Base-by-base conservation (phyloP, 1,140 invertebrate species). In the Protaetia brevitarsis region DNA sequence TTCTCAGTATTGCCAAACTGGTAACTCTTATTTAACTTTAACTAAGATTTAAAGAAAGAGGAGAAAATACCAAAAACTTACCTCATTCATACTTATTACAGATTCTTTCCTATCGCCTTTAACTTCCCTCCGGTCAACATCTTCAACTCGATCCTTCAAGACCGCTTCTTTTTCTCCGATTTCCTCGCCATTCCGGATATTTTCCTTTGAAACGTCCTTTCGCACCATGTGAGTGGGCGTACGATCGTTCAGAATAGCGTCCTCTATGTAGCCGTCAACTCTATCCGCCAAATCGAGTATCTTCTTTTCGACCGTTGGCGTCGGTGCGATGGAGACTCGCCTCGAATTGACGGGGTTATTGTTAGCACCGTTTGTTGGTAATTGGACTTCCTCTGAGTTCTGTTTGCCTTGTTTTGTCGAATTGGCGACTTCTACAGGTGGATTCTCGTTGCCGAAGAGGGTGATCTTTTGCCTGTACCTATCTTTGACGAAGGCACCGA, bases 381-480 rank as follows among this genome's bases (percentile, higher is more conserved):
- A n/a, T 19, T 23, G 57, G n/a, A 59, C 27, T 16, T 28, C 26
- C 13, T 28, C 29, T 7, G 57, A 31, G 13, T 59, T 31, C 8
- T 26, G 5, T 2, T 7, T 59, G 7, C 7, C 30, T 29, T 28
- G 57, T 29, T 59, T 59, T 13, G 19, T 23, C 8, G n/a, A 29
- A 29, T 19, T 10, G 3, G 56, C 10, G 6, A 8, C 19, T 19
- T 51, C 73, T 16, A 76, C 19, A 8, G 72, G 73, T 3, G 72
- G 70, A 41, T 69, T 75, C 45, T 71, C 69, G 56, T 68, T 73
- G 19, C 73, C 74, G 29, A 71, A 73, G 1, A 77, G 69, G n/a
- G 72, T 69, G 59, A 72, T 74, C 45, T 71, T 70, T 27, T 75
- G 68, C n/a, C 26, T 51, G 16, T 23, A 51, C 19, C 19, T 51